These are phyloP conservation scores for Lithosia quadra DNA, from an alignment of 2,888 invertebrate species.

Conservation along the genomic window DNA sequence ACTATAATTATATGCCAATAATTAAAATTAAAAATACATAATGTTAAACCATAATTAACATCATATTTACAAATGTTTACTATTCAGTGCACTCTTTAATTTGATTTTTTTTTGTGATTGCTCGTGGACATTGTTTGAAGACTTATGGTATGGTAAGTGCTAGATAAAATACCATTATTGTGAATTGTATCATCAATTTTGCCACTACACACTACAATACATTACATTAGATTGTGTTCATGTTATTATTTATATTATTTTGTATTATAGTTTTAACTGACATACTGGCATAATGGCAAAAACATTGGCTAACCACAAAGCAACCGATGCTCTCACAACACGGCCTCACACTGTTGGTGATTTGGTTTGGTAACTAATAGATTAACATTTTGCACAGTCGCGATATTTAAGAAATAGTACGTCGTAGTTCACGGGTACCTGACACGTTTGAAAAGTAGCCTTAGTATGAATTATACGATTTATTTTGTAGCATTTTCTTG, in stretches of 20 bases:
- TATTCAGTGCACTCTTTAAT: conserved; percentile 53
- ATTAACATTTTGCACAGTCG: conserved; percentile 43
- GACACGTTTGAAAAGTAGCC: conserved; percentile 42
- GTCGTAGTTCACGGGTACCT: conserved; percentile 36
- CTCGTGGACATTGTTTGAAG: conserved; percentile 48
- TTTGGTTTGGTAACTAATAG: conserved; percentile 49
- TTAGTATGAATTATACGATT: conserved; percentile 34
- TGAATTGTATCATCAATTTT: conserved; percentile 48
- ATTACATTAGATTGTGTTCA: conserved; percentile 50
- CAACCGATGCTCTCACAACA: conserved; percentile 66
- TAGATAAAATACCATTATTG: conserved; percentile 48
- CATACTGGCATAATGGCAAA: conserved; percentile 82
- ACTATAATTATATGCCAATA: conserved; percentile 39
- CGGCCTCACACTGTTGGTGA: conserved; percentile 60
- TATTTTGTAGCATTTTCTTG: background rate
- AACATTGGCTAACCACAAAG: conserved; percentile 65
- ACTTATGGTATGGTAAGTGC: conserved; percentile 53
- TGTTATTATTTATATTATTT: conserved; percentile 54
- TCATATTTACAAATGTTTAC: conserved; percentile 44
- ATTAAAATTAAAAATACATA: conserved; percentile 36
- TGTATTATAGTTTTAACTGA: conserved; percentile 63
- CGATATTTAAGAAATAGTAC: conserved; percentile 24
- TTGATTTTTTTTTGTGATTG: conserved; percentile 44
- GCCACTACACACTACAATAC: conserved; percentile 52
- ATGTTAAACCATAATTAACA: conserved; percentile 14